Percentiles rank a stretch among this genome's conserved stretches.
Evolutionary conservation across 2,888 invertebrate species (phyloP).

Genomic region (Frankliniella intonsa): DNA sequence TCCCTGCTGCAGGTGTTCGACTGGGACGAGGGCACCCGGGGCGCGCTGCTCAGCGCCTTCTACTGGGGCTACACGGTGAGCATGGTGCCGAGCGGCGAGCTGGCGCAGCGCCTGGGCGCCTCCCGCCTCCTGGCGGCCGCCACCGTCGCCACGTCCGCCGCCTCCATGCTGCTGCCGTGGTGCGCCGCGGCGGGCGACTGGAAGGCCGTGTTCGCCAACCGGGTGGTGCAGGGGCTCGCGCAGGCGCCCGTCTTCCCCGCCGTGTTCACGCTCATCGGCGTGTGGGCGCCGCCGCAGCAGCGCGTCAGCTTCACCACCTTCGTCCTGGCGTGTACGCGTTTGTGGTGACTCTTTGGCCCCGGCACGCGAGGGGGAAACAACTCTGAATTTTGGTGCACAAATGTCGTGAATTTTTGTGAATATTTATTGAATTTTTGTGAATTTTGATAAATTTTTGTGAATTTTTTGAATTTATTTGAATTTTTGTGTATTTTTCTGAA

Average conservation of each 20-base stretch:
- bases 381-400: too few relatives aligned
- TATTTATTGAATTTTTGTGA: too few relatives aligned
- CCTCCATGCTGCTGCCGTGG: background rate
- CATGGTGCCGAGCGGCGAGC: constrained; percentile 96
- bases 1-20: background rate
- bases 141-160: background rate
- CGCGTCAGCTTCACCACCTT: background rate
- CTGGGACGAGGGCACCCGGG: background rate
- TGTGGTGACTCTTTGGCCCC: too few relatives aligned
- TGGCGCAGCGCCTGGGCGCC: constrained; percentile 55
- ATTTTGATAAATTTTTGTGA: too few relatives aligned
- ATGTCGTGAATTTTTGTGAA: too few relatives aligned
- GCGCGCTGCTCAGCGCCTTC: constrained; percentile 56
- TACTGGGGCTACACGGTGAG: constrained; percentile 98
- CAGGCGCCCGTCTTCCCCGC: background rate
- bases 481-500: too few relatives aligned
- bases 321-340: background rate
- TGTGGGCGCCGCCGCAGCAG: background rate
- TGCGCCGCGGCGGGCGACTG: background rate
- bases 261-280: background rate
- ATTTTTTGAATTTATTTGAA: too few relatives aligned
- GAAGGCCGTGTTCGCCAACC: constrained; percentile 7
- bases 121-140: background rate
- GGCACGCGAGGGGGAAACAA: too few relatives aligned
- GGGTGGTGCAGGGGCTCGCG: background rate